Base-by-base conservation (phyloP, 2,113 vertebrate genomes). In the Gorsachius goisagi region DNA sequence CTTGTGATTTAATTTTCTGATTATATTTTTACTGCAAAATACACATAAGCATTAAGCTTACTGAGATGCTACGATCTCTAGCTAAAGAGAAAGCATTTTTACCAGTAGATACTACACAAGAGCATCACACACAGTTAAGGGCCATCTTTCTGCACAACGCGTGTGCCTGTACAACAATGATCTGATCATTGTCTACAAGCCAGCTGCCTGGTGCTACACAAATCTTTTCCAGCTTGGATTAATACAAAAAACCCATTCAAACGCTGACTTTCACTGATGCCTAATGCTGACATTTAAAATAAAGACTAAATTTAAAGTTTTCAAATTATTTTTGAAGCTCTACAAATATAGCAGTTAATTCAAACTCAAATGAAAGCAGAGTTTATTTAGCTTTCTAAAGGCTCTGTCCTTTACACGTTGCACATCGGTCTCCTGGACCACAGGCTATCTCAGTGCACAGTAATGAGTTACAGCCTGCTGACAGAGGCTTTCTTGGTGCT, bases 301-400 rank as follows among this genome's bases (percentile, higher is more conserved):
- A 2, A 52, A 75, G 91, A 97, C 91, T 74, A 88, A 63, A 69
- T 85, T 22, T 50, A 4, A 90, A 76, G 44, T 76, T 96, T 96
- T 78, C 39, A 84, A 85, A 91, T 90, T 64, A 56, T 95, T 87
- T 91, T 84, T 81, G 19, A 62, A 92, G 68, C 69, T 95, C 73
- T 85, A 88, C 81, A 97, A 96, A 97, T 39, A 95, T 35, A 84
- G 52, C 2, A 3, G 85, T 91, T 95, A 95, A 97, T 95, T 94
- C 95, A 95, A 96, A 82, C 44, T 68, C 83, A 79, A 64, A 94
- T 45, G 62, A 90, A 83, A 26, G 79, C 59, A 71, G 28, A 75
- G 27, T 66, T 95, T 72, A 64, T 89, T 95, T 74, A 72, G 85
- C 63, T 89, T 95, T 93, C 72, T 49, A 78, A 68, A 92, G 72